Base-by-base conservation (phyloP, 2,113 vertebrate genomes). In the Arizona elegans region DNA sequence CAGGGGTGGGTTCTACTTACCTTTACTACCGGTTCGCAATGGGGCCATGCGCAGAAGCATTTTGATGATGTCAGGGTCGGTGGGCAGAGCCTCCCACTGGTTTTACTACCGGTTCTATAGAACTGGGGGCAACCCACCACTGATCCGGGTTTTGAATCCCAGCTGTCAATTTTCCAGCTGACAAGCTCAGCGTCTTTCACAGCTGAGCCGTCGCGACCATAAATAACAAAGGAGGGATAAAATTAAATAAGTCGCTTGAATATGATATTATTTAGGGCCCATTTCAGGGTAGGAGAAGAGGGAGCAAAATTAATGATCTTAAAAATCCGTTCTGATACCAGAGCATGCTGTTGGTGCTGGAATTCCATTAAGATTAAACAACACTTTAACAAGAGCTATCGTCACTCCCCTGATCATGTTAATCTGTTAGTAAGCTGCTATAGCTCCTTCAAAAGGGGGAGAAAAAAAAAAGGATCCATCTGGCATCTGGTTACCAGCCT, bases 381-480 rank as follows among this genome's bases (percentile, higher is more conserved):
- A 59, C 8, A 21, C 38, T 24, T 58, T 24, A 70, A 59, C 54
- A 17, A 90, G 4, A 59, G 13, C 70, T 21, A 43, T 29, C 15
- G 53, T 88, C 70, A 70, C 19, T 38, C 65, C 19, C 47, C 43
- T 24, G 59, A 62, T 86, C 88, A 47, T 21, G 29, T 52, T 93
- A 93, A 93, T 91, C 87, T 89, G 43, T 87, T 29, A 7, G 9
- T 91, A 91, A 93, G n/a, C 90, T 91, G 54, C 65, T 26, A 9
- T 26, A 81, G 23, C 65, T 19, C 47, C 33, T 38, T 81, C 70
- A 38, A 38, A 81, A 38, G 6, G 6, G 1, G 3, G 0, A 1
- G 6, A 5, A 59, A 29, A 65, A 65, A 12, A 24, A 47, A 33
- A 15, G 21, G 8, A 2, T 54, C 70, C 23, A 17, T 38, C 38